Conservation (phyloP, 2,888 invertebrate species). For the Candidula unifasciata region DNA sequence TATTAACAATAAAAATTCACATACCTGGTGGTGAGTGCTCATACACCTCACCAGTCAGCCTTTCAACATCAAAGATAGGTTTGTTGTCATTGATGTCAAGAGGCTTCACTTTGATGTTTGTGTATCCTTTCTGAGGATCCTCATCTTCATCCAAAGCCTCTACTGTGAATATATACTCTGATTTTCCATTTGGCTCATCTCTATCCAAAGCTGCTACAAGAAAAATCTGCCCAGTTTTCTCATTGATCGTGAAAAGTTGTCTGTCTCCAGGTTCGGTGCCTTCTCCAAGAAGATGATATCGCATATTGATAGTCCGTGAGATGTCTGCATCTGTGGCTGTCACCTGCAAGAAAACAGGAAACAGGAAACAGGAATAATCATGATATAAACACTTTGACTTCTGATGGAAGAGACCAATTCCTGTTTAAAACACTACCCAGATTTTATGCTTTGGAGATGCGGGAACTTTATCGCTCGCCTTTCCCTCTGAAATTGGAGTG, state of each 20-base stretch:
- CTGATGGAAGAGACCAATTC: no score
- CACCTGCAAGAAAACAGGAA: conserved; percentile 83
- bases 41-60: conserved; percentile 84
- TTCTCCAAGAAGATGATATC: conserved; percentile 81
- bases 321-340: conserved; percentile 97
- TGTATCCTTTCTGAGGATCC: conserved; percentile 86
- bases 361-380: not conserved
- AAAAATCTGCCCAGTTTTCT: conserved; percentile 95
- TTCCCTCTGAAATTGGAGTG: no score
- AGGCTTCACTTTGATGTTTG: conserved; percentile 97
- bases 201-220: conserved; percentile 94
- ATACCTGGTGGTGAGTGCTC: conserved; percentile 93
- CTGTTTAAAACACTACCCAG: no score
- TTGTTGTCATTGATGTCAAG: conserved; percentile 98
- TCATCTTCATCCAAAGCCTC: conserved; percentile 75
- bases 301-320: conserved; percentile 95
- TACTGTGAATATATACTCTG: conserved; percentile 79
- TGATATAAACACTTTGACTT: no score
- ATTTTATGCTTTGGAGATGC: no score
- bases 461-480: no score
- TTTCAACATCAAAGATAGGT: conserved; percentile 85
- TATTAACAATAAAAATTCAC: conserved; percentile 39
- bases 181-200: conserved; percentile 96
- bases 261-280: conserved; percentile 57
- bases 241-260: conserved; percentile 91